phyloP scores from a whole-genome alignment of 2,113 vertebrate species.

The Pelmatolapia mariae region DNA sequence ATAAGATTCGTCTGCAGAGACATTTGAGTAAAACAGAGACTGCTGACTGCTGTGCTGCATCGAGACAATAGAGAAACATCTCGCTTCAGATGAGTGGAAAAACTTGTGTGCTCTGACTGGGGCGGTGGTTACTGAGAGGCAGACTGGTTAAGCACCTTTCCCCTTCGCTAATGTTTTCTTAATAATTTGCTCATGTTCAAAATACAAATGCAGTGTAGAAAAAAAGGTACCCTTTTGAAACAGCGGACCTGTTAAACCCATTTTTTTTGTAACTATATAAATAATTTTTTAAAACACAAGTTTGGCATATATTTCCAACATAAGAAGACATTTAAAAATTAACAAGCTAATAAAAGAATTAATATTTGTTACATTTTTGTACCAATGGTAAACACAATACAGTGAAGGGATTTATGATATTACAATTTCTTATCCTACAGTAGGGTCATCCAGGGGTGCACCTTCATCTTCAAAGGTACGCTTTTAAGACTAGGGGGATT shows the following conservation, averaged over 20 bases:
- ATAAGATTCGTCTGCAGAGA: neutral
- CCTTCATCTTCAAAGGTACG: neutral
- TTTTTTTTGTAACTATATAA: conserved; percentile 5
- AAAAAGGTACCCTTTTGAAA: conserved; percentile 27
- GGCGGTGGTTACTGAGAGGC: neutral
- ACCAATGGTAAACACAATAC: conserved; percentile 32
- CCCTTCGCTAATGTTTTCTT: neutral
- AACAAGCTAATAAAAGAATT: conserved; percentile 15
- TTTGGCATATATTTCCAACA: neutral
- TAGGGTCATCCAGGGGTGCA: neutral
- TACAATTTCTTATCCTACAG: conserved; percentile 18
- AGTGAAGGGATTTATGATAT: conserved; percentile 17
- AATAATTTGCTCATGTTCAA: conserved; percentile 33
- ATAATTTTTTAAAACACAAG: conserved; percentile 1
- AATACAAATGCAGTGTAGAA: conserved; percentile 25
- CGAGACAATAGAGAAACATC: neutral
- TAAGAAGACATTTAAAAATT: conserved; percentile 16
- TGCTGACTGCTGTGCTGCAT: neutral
- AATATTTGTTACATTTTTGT: conserved; percentile 25
- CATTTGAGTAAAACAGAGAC: conserved; percentile 1
- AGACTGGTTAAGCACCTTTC: neutral
- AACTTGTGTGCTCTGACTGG: conserved; percentile 16
- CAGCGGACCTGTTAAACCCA: neutral
- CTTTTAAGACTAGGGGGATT: neutral
- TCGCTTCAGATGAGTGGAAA: conserved; percentile 6